Evolutionary conservation across 1,140 invertebrate genomes (phyloP).

Genomic region (Drosophila pseudoananassae): DNA sequence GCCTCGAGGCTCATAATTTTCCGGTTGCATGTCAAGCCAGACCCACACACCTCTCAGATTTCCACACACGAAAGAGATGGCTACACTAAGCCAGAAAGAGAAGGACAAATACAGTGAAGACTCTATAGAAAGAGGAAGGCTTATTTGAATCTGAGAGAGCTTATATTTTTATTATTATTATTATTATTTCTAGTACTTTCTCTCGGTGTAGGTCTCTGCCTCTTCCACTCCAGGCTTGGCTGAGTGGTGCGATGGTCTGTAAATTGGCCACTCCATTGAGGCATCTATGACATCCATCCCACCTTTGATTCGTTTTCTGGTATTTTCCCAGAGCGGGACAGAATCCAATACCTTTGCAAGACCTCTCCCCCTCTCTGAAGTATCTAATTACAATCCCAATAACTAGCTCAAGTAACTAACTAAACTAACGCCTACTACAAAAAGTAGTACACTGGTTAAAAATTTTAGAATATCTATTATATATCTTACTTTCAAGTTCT

Average conservation of each 20-base stretch:
- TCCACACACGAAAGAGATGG: slow-evolving; percentile 22
- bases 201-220: slow-evolving; percentile 7
- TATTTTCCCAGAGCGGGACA: slow-evolving; percentile 55
- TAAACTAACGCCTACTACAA: slow-evolving; percentile 52
- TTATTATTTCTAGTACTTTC: slow-evolving; percentile 4
- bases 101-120: no score
- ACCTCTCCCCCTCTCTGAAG: slow-evolving; percentile 26
- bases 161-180: no score
- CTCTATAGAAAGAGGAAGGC: no score
- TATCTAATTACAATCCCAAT: slow-evolving; percentile 72
- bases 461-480: no score
- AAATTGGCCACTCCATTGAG: slow-evolving; percentile 70
- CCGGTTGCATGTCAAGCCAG: slow-evolving; percentile 74
- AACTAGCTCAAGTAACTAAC: slow-evolving; percentile 27
- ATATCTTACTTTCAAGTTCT: no score
- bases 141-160: not conserved
- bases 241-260: slow-evolving; percentile 1
- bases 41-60: slow-evolving; percentile 61
- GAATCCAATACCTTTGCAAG: slow-evolving; percentile 41
- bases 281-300: slow-evolving; percentile 34
- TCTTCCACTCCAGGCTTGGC: slow-evolving; percentile 55
- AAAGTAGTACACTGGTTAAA: no score
- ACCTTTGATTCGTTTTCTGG: slow-evolving; percentile 18
- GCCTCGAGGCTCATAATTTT: slow-evolving; percentile 72
- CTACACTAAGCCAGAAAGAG: not conserved